Evolutionary conservation across 2,888 invertebrate species (phyloP).

Genomic region (Clistopyga incitator): DNA sequence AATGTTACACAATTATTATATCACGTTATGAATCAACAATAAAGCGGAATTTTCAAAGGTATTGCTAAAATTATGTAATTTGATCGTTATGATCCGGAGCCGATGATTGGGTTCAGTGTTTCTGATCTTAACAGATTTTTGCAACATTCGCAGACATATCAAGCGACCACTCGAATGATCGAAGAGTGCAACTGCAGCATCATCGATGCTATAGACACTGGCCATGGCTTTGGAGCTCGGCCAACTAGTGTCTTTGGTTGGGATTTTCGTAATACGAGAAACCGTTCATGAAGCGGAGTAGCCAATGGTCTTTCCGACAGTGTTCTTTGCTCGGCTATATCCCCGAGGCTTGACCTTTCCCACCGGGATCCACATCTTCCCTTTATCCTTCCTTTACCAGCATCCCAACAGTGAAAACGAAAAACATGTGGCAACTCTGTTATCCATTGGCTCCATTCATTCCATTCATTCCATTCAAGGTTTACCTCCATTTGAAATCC

Average conservation of each 20-base stretch:
- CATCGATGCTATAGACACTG: background rate
- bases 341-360: background rate
- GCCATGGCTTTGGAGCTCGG: background rate
- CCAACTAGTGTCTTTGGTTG: conserved; percentile 16
- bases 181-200: conserved; percentile 1
- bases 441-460: background rate
- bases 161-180: too few relatives aligned
- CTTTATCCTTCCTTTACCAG: background rate
- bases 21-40: background rate
- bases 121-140: too few relatives aligned
- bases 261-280: conserved; percentile 34
- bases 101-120: too few relatives aligned
- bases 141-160: too few relatives aligned
- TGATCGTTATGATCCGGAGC: background rate
- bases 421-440: background rate
- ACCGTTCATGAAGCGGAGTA: background rate
- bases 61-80: background rate
- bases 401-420: background rate
- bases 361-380: background rate
- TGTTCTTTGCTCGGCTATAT: conserved; percentile 3
- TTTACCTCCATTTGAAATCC: background rate
- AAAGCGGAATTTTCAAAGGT: background rate
- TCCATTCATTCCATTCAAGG: background rate
- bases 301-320: conserved; percentile 17
- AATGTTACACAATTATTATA: background rate